Evolutionary conservation across 2,113 vertebrate species (phyloP), one percentile per base, ranked within the genome.

Genomic region (Chitala chitala): DNA sequence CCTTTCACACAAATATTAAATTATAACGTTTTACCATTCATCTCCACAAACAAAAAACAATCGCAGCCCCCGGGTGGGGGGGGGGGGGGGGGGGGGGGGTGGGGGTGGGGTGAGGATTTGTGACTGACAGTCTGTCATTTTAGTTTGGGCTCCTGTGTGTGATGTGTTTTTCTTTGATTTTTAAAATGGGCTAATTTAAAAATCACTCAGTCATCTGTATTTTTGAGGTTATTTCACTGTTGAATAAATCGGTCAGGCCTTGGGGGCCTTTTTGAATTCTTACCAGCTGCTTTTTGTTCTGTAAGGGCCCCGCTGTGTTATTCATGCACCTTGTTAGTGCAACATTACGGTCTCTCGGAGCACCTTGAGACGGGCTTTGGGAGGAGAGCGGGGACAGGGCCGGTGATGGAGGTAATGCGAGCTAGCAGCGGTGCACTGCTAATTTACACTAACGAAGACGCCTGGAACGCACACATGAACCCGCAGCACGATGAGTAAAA

Each of bases 241-340:
- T 88, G 87, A 91, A 89, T 91, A 91, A 91, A 91, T 74, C 78
- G 80, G 71, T 66, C 77, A 82, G 79, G 80, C 77, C 71, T 78
- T 75, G 76, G 78, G 61, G 79, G 82, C 72, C 84, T 78, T 84
- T 59, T 78, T 84, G 81, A 82, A 82, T 64, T 48, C 17, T 68
- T 29, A 58, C 74, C 20, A 59, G 70, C 5, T 69, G 53, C 79
- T 68, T 26, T 71, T 40, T 69, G 76, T 59, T 29, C 1, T 29
- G 46, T 8, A 17, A 58, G n/a, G 5, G 29, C 17, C 15, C 33
- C 26, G 5, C 12, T 31, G 17, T 13, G 5, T 15, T 29, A 15
- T 22, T 7, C 22, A 20, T 56, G 20, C 48, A 22, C 6, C 54
- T 56, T 22, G 24, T 9, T 22, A 22, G 54, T 4, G 22, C 54